Evolutionary conservation across 2,797 vertebrate species (phyloP).

Genomic region (Carcharodon carcharias): DNA sequence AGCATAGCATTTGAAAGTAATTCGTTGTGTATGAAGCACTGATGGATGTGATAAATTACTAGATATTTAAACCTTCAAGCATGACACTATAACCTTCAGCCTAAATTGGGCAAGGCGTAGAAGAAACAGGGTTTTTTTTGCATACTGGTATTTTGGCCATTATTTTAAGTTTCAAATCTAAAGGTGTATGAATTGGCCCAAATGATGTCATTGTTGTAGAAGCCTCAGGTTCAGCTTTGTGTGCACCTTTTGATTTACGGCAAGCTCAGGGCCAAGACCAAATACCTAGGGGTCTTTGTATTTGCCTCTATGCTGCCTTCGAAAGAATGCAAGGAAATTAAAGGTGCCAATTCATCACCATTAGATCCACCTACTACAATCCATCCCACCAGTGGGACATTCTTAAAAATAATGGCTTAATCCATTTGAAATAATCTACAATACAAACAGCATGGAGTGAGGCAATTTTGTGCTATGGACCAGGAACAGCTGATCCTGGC

Average conservation of each 20-base stretch:
- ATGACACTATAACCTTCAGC: no score
- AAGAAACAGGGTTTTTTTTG: no score
- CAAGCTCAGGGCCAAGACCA: background rate
- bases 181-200: background rate
- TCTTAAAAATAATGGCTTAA: background rate
- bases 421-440: background rate
- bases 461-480: background rate
- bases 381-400: background rate
- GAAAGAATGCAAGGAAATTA: background rate
- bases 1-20: background rate
- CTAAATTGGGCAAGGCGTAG: background rate
- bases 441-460: background rate
- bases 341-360: background rate
- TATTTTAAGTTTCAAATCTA: background rate
- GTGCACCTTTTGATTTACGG: background rate
- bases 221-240: background rate
- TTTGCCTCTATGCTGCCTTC: background rate
- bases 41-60: background rate
- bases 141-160: background rate
- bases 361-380: background rate
- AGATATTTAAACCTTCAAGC: background rate
- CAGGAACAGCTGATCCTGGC: background rate
- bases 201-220: background rate
- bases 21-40: background rate
- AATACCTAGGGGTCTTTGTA: background rate